Evolutionary conservation across 1,140 invertebrate species (phyloP).

Genomic region (Carcinoscorpius rotundicauda): DNA sequence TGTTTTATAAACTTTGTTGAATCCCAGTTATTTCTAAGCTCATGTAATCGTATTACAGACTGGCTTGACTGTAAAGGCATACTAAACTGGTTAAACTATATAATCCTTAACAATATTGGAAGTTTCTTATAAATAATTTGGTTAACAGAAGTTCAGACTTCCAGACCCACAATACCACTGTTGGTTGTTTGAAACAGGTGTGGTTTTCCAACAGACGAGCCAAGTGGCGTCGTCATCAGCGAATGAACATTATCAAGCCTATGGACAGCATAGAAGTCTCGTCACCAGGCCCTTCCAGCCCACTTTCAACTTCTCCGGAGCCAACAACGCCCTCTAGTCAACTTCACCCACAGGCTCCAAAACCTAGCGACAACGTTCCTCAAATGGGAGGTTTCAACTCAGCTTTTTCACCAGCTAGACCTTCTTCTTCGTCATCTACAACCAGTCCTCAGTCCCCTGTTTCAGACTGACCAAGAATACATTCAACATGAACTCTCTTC

Average conservation of each 20-base stretch:
- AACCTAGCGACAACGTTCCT: slow-evolving; percentile 28
- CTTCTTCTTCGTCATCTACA: slow-evolving; percentile 13
- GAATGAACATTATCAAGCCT: slow-evolving; percentile 78
- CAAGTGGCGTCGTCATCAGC: slow-evolving; percentile 89
- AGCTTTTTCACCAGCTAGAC: slow-evolving; percentile 43
- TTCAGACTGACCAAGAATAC: too few relatives aligned
- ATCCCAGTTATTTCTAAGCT: too few relatives aligned
- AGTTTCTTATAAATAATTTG: too few relatives aligned
- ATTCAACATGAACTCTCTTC: too few relatives aligned
- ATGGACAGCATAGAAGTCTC: slow-evolving; percentile 31
- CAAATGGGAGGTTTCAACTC: slow-evolving; percentile 74
- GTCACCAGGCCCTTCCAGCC: slow-evolving; percentile 32
- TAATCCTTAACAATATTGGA: too few relatives aligned
- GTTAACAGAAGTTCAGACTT: too few relatives aligned
- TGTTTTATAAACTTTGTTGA: too few relatives aligned
- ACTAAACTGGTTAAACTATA: too few relatives aligned
- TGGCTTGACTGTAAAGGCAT: too few relatives aligned
- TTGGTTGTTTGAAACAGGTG: slow-evolving; percentile 50
- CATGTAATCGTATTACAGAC: too few relatives aligned
- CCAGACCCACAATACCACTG: neutral
- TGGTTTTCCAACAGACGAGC: slow-evolving; percentile 98
- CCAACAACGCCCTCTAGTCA: slow-evolving; percentile 38
- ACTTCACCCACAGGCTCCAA: slow-evolving; percentile 33
- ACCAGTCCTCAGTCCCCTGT: too few relatives aligned
- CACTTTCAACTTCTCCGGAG: neutral